Percentiles rank a stretch among this genome's conserved stretches.
Conservation (phyloP, 1,140 invertebrate genomes). For the Saccostrea glomerata region DNA sequence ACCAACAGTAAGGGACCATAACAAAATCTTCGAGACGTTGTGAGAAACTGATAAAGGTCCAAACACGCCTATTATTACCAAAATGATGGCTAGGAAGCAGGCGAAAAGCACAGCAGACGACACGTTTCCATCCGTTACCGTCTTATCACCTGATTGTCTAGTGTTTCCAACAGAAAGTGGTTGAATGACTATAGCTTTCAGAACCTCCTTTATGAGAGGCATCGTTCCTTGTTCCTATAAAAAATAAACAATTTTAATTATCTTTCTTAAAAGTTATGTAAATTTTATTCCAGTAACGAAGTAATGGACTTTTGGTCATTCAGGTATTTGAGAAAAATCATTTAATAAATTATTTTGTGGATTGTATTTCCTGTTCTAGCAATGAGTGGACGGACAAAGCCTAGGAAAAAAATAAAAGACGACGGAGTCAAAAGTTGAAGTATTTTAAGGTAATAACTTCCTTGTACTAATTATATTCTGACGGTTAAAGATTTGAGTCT, state of each 20-base stretch:
- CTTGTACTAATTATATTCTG: no score
- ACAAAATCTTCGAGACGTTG: neutral
- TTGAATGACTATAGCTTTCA: slow-evolving; percentile 3
- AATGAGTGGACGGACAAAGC: no score
- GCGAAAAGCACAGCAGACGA: slow-evolving; percentile 20
- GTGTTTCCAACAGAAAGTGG: slow-evolving; percentile 3
- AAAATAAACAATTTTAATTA: neutral
- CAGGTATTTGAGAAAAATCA: no score
- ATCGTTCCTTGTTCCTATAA: neutral
- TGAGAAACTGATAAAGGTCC: neutral
- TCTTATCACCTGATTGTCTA: neutral
- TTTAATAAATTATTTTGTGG: no score
- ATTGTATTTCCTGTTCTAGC: no score
- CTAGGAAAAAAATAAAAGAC: no score
- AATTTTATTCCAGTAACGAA: no score
- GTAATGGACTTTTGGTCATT: no score
- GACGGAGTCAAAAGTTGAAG: no score
- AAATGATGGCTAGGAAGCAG: neutral
- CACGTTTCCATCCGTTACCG: neutral
- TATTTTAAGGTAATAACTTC: no score
- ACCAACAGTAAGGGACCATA: neutral
- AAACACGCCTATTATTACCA: neutral
- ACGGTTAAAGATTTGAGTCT: no score
- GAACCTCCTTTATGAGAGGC: neutral
- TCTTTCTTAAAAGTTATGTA: no score